Evolutionary conservation across 2,113 vertebrate species (phyloP), one percentile per base, ranked within the genome.

Genomic region (Mandrillus leucophaeus): DNA sequence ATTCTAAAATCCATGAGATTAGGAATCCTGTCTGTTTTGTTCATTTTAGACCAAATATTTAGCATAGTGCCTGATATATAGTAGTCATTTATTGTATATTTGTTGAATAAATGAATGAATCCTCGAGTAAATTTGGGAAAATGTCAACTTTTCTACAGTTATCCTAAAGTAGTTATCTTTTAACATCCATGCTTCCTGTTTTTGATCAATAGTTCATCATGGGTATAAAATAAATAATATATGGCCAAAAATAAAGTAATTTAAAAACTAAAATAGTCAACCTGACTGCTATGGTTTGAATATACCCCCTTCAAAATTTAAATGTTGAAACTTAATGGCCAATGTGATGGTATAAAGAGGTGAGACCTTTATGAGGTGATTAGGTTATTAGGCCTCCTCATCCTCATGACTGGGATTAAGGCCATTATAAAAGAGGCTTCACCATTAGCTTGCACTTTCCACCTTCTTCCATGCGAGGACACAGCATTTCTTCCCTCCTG

Each of bases 61-160:
- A 57, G 22, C 50, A 66, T 78, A 84, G 59, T 32, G 40, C 4
- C 17, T 45, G 35, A 81, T 88, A 23, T 45, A 35, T 3, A 30
- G 16, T 76, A 25, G 30, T 59, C 64, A 68, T 50, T 81, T 16
- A 16, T 38, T 85, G 12, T 96, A 48, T 88, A 40, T 85, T 76
- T 92, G 3, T 78, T 59, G 38, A 75, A n/a, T 35, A 91, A 83
- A 82, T 78, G 4, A 52, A 61, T 52, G 12, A 92, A 79, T 85
- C 2, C 57, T 50, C 27, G 38, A 95, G 80, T 88, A 91, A 40
- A 81, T 88, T 94, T 94, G 22, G 43, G 87, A 89, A 92, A 92
- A 81, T 75, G 8, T 5, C 17, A 50, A 50, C 27, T 87, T 93
- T 70, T 93, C n/a, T 64, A 38, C 25, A 73, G n/a, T 35, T 11